These are phyloP conservation scores for Porites evermanni DNA, from an alignment of 92 coral and sea anemone genomes.

Conservation along the genomic window DNA sequence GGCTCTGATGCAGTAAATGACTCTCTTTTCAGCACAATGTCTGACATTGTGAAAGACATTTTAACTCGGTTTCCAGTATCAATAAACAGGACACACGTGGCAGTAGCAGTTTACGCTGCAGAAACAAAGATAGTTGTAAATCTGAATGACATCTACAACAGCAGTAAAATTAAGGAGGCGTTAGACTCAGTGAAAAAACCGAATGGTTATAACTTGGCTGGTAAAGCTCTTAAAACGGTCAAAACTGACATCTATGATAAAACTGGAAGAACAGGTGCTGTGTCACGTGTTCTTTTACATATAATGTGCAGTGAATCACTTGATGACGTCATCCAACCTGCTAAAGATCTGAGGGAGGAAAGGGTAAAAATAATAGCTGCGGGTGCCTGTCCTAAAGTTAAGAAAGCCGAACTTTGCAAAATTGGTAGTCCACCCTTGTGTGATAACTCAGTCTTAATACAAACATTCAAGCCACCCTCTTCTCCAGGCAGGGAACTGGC, in stretches of 20 bases:
- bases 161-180: slow-evolving; percentile 55
- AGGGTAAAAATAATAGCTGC: slow-evolving; percentile 72
- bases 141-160: slow-evolving; percentile 61
- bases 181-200: slow-evolving; percentile 62
- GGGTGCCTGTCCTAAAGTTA: slow-evolving; percentile 72
- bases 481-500: slow-evolving; percentile 78
- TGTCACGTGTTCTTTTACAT: slow-evolving; percentile 63
- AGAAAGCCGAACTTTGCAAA: slow-evolving; percentile 72
- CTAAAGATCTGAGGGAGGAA: slow-evolving; percentile 51
- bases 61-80: slow-evolving; percentile 84
- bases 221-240: slow-evolving; percentile 73
- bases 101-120: slow-evolving; percentile 71
- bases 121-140: slow-evolving; percentile 62
- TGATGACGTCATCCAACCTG: slow-evolving; percentile 76
- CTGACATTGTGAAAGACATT: slow-evolving; percentile 73
- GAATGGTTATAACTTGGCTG: slow-evolving; percentile 66
- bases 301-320: slow-evolving; percentile 78
- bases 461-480: slow-evolving; percentile 65
- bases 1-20: slow-evolving; percentile 72
- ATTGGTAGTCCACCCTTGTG: slow-evolving; percentile 85
- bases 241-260: slow-evolving; percentile 67
- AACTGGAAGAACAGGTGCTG: slow-evolving; percentile 47
- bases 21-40: slow-evolving; percentile 64
- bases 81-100: slow-evolving; percentile 67
- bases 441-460: slow-evolving; percentile 77